Percentiles rank a stretch among this genome's conserved stretches.
Evolutionary conservation across 2,888 invertebrate genomes (phyloP).

Genomic region (Polietes domitor): DNA sequence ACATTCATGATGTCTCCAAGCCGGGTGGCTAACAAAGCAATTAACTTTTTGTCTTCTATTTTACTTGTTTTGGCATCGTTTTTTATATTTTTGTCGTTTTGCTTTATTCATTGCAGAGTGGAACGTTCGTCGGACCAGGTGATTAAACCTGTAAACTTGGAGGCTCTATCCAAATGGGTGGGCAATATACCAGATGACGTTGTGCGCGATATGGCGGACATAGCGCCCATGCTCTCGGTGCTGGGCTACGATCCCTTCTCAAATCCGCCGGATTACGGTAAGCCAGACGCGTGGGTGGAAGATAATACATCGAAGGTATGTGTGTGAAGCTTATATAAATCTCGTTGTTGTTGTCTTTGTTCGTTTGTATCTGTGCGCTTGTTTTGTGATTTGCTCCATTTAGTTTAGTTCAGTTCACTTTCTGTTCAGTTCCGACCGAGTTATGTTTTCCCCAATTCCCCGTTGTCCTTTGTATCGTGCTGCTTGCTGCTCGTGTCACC

Average conservation of each 20-base stretch:
- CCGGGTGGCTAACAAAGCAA: constrained; percentile 44
- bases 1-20: constrained; percentile 36
- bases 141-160: constrained; percentile 98
- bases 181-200: constrained; percentile 95
- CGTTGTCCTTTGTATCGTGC: constrained; percentile 13
- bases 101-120: constrained; percentile 85
- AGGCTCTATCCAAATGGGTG: constrained; percentile 96
- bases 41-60: constrained; percentile 44
- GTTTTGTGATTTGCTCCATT: constrained; percentile 49
- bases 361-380: constrained; percentile 67
- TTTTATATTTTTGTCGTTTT: constrained; percentile 27
- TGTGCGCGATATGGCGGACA: constrained; percentile 93
- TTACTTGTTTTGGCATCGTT: constrained; percentile 23
- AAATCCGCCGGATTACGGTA: constrained; percentile 97
- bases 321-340: constrained; percentile 70
- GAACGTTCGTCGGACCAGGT: constrained; percentile 99
- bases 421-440: constrained; percentile 25
- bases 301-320: constrained; percentile 83
- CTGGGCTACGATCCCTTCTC: constrained; percentile 97
- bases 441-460: constrained; percentile 13
- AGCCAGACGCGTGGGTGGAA: constrained; percentile 89
- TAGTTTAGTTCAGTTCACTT: constrained; percentile 17
- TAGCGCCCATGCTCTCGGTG: constrained; percentile 96
- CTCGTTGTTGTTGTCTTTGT: constrained; percentile 55
- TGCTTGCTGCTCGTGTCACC: constrained; percentile 5